Evolutionary conservation across 2,888 invertebrate genomes (phyloP).

Genomic region (Thyatira batis): DNA sequence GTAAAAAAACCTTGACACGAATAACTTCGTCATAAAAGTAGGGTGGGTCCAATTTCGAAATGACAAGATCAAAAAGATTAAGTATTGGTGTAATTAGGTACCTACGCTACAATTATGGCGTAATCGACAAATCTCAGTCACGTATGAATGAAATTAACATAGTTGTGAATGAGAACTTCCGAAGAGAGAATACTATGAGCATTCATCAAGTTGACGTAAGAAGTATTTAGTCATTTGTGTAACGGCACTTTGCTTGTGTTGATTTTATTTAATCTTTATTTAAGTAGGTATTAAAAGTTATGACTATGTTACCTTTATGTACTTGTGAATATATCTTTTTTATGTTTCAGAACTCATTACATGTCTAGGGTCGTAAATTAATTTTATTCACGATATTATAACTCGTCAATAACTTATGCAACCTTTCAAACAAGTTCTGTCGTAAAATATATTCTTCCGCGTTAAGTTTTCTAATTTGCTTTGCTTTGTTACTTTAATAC

Average conservation of each 20-base stretch:
- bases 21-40: not conserved
- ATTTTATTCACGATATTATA: not conserved
- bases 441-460: not conserved
- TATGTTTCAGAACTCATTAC: not conserved
- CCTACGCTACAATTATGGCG: not conserved
- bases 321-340: too few species aligned
- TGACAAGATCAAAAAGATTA: not conserved
- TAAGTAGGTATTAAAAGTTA: too few species aligned
- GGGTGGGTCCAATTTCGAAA: not conserved
- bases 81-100: not conserved
- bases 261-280: not conserved
- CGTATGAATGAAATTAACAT: not conserved
- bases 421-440: not conserved
- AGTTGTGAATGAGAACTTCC: not conserved
- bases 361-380: not conserved
- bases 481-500: not conserved
- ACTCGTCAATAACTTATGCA: not conserved
- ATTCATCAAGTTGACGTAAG: not conserved
- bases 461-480: not conserved
- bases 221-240: not conserved
- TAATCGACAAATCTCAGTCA: not conserved
- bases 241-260: not conserved
- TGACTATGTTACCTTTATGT: too few species aligned
- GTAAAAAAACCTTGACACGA: not conserved
- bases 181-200: not conserved